Conservation (phyloP, 2,797 vertebrate genomes). For the Tragelaphus oryx region DNA sequence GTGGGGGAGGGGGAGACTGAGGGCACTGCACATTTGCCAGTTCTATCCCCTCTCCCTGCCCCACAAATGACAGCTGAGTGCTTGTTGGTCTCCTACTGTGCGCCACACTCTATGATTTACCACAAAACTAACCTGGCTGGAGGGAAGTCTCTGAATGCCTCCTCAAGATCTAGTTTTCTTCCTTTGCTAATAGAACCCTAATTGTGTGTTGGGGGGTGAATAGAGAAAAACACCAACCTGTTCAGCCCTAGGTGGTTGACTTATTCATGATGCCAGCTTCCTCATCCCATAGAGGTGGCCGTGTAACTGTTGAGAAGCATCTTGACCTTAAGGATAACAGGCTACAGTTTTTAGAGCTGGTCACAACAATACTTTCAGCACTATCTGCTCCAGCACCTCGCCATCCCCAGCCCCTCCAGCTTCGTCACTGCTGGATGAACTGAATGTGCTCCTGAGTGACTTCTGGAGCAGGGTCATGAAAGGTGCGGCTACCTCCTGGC, state of each 20-base stretch:
- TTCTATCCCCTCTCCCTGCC: neutral
- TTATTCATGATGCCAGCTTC: neutral
- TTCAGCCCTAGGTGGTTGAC: neutral
- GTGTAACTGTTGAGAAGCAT: neutral
- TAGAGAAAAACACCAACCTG: neutral
- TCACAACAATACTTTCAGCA: neutral
- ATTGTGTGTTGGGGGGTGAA: neutral
- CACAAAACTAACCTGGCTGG: neutral
- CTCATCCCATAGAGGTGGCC: neutral
- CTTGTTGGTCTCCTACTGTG: neutral
- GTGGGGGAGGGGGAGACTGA: neutral
- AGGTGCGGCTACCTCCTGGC: neutral
- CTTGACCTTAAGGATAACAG: neutral
- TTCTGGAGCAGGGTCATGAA: neutral
- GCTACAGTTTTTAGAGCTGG: neutral
- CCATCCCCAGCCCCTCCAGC: neutral
- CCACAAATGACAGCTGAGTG: neutral
- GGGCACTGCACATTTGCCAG: neutral
- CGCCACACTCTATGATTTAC: neutral
- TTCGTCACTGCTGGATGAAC: neutral
- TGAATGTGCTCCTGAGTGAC: neutral
- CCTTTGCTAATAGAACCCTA: neutral
- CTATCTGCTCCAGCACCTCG: neutral
- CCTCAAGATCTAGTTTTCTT: neutral
- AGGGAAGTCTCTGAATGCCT: neutral